Percentiles rank a stretch among this genome's conserved stretches.
phyloP scores from a whole-genome alignment of 2,888 invertebrate genomes.

The Petrolisthes manimaculis region DNA sequence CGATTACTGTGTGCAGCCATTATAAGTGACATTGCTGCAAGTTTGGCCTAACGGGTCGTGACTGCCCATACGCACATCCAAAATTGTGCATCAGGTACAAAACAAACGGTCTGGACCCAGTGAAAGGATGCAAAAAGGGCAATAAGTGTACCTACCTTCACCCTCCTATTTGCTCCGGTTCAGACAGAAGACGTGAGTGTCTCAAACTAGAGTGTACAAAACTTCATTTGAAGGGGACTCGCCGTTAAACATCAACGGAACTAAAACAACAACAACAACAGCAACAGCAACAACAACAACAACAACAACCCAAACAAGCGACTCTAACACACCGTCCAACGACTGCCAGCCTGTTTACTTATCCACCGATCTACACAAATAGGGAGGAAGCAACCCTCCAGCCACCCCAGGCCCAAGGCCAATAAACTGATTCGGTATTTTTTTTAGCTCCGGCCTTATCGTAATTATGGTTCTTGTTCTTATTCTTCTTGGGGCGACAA shows the following conservation, averaged over 20 bases:
- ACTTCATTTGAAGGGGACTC: neutral
- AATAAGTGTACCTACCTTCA: neutral
- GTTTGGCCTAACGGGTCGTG: neutral
- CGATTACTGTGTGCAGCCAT: no score
- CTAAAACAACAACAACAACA: neutral
- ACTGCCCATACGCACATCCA: neutral
- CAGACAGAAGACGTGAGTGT: neutral
- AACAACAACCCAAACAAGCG: neutral
- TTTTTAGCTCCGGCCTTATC: no score
- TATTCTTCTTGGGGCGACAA: no score
- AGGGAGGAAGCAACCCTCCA: neutral
- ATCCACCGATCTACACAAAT: neutral
- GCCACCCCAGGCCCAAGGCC: no score
- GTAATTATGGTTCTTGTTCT: no score
- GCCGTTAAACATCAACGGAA: no score
- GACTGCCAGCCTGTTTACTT: neutral
- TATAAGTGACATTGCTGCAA: no score
- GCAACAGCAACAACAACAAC: neutral
- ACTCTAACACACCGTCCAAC: neutral
- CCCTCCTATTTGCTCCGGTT: neutral
- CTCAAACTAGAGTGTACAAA: neutral
- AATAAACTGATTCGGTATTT: no score
- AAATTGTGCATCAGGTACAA: neutral
- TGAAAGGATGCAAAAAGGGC: no score
- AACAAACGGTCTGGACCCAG: neutral